Base-by-base conservation (phyloP, 2,888 invertebrate species). In the Laothoe populi region DNA sequence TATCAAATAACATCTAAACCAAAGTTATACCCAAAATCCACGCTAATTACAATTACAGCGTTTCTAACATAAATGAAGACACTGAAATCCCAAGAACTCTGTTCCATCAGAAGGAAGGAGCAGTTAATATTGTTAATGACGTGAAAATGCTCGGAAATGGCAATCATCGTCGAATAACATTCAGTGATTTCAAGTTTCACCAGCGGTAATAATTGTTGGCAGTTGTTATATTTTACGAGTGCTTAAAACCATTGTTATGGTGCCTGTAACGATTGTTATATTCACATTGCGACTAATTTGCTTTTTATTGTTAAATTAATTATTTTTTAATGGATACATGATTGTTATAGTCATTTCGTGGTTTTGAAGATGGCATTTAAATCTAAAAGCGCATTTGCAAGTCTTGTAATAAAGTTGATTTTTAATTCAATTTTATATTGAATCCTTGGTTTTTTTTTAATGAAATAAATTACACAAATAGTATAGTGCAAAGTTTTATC, bases 151-250 rank as follows among this genome's bases (percentile, higher is more conserved):
- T 16, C 49, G 35, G 62, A 64, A 60, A 64, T 59, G 38, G 38
- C 61, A 65, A 63, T 57, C 57, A n/a, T 59, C 53, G 60, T 46
- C n/a, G 46, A 60, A 69, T 66, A 66, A 66, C 65, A 64, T 63
- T 61, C 67, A 65, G 68, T 67, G 66, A 67, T 71, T 70, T 64
- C 57, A 69, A 68, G 61, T 70, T 68, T 66, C 63, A 71, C 57
- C 61, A 61, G 64, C 64, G 48, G 60, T 61, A 31, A 62, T 69
- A 70, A 70, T 70, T 70, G 68, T 66, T 62, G 58, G 38, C 60
- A 49, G 66, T 67, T 66, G 66, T 66, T 67, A 67, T 35, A 35
- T 53, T 53, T 53, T 68, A 70, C 46, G 63, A 61, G 59, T 60
- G 46, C 63, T 66, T 67, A 69, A 68, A 67, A 64, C 61, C 60